Base-by-base conservation (phyloP, 2,797 vertebrate genomes). In the Gobio occitaniae region DNA sequence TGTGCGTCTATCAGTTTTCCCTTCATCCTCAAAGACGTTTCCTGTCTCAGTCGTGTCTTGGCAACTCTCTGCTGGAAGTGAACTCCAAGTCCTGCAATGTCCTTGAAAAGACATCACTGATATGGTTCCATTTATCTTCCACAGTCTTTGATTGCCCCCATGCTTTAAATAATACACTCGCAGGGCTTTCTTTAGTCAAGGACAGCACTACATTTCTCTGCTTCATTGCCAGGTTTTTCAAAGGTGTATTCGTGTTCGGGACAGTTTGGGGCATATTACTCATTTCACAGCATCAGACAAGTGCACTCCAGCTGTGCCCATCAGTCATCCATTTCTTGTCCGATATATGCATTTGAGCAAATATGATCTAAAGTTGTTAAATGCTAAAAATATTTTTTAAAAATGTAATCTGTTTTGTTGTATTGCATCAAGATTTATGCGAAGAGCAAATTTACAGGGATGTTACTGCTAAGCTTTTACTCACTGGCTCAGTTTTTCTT, bases 21-120 rank as follows among this genome's bases (percentile, higher is more conserved):
- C 81, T 78, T 78, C 82, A 38, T 21, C 65, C 69, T 69, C 75
- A 69, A 83, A 84, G 90, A 78, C 71, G 75, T 78, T 92, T 93
- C 89, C 88, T 86, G 87, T 86, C 86, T 89, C 71, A 69, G 65
- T 66, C 54, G 80, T 87, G 78, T 61, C 44, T 90, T 84, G 84
- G 89, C 79, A 89, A 36, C 21, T 32, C 87, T 90, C 81, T 75
- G 29, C 65, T 56, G 36, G 38, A 88, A 29, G 87, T 80, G 77
- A 87, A 68, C 76, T 78, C 50, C 21, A 77, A 61, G 52, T 74
- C 68, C 75, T 70, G 47, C 36, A 38, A 56, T 83, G 84, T 70
- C 41, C 86, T 90, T 90, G 82, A 88, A 91, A 91, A 91, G 84
- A 88, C 80, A 89, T 89, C 65, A 36, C 71, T 84, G 65, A 88